phyloP scores from a whole-genome alignment of 2,113 vertebrate species.

The Vireo altiloquus region DNA sequence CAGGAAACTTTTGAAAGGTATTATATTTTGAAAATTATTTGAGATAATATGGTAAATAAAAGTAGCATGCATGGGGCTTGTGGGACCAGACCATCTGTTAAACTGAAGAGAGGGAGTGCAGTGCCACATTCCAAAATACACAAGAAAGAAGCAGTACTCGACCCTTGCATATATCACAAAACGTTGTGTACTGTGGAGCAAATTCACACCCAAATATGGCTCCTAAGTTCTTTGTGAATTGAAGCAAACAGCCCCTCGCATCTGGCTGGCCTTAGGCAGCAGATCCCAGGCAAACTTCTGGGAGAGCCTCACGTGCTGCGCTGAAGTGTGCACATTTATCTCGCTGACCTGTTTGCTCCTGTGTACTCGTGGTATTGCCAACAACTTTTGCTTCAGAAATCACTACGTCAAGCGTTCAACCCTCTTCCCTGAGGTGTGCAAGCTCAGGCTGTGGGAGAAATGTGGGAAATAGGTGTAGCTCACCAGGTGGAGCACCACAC shows the following conservation, averaged over 20 bases:
- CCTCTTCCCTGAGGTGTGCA: not conserved
- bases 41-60: not conserved
- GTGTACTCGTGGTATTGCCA: fast-evolving
- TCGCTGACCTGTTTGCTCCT: not conserved
- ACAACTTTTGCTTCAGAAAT: not conserved
- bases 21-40: not conserved
- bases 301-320: fast-evolving
- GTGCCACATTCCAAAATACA: not conserved
- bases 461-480: not conserved
- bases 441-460: not conserved
- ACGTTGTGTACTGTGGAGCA: not conserved
- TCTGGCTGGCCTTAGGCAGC: not conserved
- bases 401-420: fast-evolving
- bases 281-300: not conserved
- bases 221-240: not conserved
- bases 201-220: slow-evolving; percentile 5
- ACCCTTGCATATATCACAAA: not conserved
- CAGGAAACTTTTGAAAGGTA: not conserved
- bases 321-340: not conserved
- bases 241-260: not conserved
- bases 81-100: not conserved
- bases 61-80: not conserved
- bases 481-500: fast-evolving
- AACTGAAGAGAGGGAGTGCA: not conserved
- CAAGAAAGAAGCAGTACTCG: not conserved